These are phyloP conservation scores for Cremastinae sp. DNA, from an alignment of 2,888 invertebrate genomes.

Conservation along the genomic window DNA sequence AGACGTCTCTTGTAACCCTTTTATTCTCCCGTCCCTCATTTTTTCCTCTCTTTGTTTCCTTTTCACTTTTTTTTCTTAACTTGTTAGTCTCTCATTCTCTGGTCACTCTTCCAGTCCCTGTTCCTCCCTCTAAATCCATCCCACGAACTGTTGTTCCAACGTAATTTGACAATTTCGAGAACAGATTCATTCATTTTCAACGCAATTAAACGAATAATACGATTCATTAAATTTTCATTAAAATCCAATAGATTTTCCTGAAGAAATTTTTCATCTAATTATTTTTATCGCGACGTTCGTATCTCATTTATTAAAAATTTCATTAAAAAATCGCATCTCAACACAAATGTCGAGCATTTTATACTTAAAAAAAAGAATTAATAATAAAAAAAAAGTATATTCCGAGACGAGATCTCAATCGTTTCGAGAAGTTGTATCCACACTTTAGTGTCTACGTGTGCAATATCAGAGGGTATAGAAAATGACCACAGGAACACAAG, in stretches of 20 bases:
- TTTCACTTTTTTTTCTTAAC: neutral
- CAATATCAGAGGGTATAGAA: neutral
- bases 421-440: neutral
- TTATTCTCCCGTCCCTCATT: slow-evolving; percentile 20
- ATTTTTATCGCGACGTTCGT: no score
- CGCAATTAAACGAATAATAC: no score
- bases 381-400: neutral
- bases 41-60: slow-evolving; percentile 9
- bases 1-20: slow-evolving; percentile 41
- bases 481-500: slow-evolving; percentile 35
- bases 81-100: slow-evolving; percentile 41
- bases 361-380: neutral
- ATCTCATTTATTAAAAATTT: no score
- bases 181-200: no score
- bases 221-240: no score
- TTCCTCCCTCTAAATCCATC: neutral
- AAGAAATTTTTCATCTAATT: no score
- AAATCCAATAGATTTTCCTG: no score
- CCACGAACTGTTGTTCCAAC: neutral
- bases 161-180: neutral
- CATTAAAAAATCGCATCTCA: no score
- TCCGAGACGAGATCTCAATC: neutral
- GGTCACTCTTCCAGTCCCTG: slow-evolving; percentile 22
- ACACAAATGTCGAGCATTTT: no score
- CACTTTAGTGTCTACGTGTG: neutral